Evolutionary conservation across 2,797 vertebrate genomes (phyloP).

Genomic region (Pangasius macronema): DNA sequence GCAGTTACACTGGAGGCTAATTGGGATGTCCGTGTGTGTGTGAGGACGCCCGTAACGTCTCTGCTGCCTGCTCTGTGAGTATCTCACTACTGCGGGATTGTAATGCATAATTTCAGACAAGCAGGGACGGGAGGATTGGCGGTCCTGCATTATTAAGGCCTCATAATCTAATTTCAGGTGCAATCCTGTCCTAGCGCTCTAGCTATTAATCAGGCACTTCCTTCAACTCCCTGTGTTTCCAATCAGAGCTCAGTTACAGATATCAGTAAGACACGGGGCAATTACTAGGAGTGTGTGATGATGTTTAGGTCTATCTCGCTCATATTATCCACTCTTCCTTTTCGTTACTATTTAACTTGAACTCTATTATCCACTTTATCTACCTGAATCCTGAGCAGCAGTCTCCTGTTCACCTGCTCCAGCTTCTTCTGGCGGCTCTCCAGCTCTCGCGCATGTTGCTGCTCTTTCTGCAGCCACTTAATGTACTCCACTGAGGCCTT

Average conservation of each 20-base stretch:
- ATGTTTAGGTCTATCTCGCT: not conserved
- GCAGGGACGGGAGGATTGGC: slow-evolving; percentile 36
- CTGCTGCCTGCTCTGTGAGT: slow-evolving; percentile 39
- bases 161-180: slow-evolving; percentile 55
- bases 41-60: slow-evolving; percentile 42
- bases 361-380: slow-evolving; percentile 46
- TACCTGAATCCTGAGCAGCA: slow-evolving; percentile 97
- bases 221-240: slow-evolving; percentile 22
- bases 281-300: not conserved
- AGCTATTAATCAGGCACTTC: slow-evolving; percentile 64
- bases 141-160: slow-evolving; percentile 55
- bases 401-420: slow-evolving; percentile 91
- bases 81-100: slow-evolving; percentile 49
- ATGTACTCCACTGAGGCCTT: slow-evolving; percentile 99
- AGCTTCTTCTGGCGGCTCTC: slow-evolving; percentile 96
- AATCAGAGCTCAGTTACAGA: slow-evolving; percentile 35
- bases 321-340: slow-evolving; percentile 9
- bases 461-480: slow-evolving; percentile 99
- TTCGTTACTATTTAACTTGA: not conserved
- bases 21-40: slow-evolving; percentile 55
- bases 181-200: slow-evolving; percentile 54
- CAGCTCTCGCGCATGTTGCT: slow-evolving; percentile 92
- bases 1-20: slow-evolving; percentile 59
- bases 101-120: slow-evolving; percentile 57
- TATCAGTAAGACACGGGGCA: slow-evolving; percentile 28